These are phyloP conservation scores for Thripadectes ignobilis DNA, from an alignment of 2,797 vertebrate genomes.

Conservation along the genomic window DNA sequence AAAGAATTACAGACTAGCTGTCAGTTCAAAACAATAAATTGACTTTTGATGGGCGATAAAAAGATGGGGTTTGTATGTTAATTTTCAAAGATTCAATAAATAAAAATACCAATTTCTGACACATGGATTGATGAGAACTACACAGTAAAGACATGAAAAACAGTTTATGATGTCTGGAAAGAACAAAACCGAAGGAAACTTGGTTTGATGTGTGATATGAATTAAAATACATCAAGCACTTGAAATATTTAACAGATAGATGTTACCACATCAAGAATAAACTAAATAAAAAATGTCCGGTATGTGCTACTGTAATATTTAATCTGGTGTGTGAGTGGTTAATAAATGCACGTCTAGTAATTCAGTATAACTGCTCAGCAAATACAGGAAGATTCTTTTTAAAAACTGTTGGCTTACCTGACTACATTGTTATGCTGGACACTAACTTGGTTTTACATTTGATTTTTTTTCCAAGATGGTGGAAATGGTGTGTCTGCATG, in stretches of 20 bases:
- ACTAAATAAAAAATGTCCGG: neutral
- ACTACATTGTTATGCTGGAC: neutral
- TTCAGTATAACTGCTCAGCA: neutral
- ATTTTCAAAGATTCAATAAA: slow-evolving; percentile 24
- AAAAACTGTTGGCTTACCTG: neutral
- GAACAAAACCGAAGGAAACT: neutral
- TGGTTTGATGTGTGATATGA: neutral
- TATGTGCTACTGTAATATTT: neutral
- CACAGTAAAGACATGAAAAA: neutral
- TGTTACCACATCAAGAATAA: neutral
- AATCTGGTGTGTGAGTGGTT: neutral
- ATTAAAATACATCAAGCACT: slow-evolving; percentile 3
- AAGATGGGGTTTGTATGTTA: neutral
- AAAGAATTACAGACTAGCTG: neutral
- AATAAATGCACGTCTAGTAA: neutral
- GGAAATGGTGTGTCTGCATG: slow-evolving; percentile 98
- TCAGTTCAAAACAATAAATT: slow-evolving; percentile 15
- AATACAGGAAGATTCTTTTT: neutral
- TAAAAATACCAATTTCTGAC: neutral
- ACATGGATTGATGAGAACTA: neutral
- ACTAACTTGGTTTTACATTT: slow-evolving; percentile 1
- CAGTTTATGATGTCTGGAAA: neutral
- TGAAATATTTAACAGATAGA: neutral
- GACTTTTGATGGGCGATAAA: neutral
- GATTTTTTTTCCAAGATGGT: slow-evolving; percentile 87